Percentiles rank a stretch among this genome's conserved stretches.
These are phyloP conservation scores for Garra rufa DNA, from an alignment of 2,113 vertebrate species.

Conservation along the genomic window DNA sequence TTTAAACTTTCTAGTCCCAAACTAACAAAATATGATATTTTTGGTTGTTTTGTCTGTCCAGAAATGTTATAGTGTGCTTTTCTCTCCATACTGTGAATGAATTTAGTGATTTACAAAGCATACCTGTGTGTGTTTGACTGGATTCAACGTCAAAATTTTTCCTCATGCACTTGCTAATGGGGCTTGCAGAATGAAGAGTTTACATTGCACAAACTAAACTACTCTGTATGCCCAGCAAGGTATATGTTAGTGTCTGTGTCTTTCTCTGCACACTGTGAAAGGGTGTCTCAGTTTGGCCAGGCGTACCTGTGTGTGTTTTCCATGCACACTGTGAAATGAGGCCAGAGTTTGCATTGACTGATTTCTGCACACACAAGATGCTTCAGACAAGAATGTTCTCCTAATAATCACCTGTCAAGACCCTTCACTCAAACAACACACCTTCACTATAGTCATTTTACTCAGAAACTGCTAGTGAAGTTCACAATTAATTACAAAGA, in stretches of 20 bases:
- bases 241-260: constrained; percentile 40
- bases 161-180: constrained; percentile 51
- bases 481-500: not conserved
- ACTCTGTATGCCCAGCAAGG: constrained; percentile 25
- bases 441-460: not conserved
- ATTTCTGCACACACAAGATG: constrained; percentile 36
- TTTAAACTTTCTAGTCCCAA: not conserved
- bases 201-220: constrained; percentile 1
- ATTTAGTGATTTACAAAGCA: constrained; percentile 27
- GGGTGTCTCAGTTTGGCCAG: constrained; percentile 33
- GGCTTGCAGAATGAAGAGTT: constrained; percentile 11
- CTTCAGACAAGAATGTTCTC: not conserved
- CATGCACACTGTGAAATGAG: constrained; percentile 47
- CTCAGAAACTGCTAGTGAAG: not conserved
- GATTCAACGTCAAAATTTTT: constrained; percentile 43
- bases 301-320: constrained; percentile 40
- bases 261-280: constrained; percentile 53
- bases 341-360: constrained; percentile 43
- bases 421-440: not conserved
- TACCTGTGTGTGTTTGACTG: constrained; percentile 18
- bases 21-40: not conserved
- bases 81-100: constrained; percentile 39
- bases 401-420: constrained; percentile 7
- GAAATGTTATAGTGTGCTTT: not conserved
- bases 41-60: not conserved